A percentile compares a stretch with the other conserved stretches of the same genome.
Evolutionary conservation across 2,113 vertebrate species (phyloP).

Genomic region (Delphinus delphis): DNA sequence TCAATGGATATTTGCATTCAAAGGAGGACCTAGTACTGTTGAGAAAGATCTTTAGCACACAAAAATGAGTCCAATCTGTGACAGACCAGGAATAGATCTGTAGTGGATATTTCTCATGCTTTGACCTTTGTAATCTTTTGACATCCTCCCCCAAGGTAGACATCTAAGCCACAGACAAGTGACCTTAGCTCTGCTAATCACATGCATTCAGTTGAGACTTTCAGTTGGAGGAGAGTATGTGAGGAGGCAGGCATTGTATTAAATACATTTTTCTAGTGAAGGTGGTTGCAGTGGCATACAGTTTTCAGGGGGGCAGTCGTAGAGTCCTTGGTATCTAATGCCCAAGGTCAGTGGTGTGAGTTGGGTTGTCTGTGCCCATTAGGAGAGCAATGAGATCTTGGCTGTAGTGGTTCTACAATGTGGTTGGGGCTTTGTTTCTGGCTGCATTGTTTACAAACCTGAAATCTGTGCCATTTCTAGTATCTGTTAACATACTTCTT

Average conservation of each 20-base stretch:
- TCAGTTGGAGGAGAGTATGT: not conserved
- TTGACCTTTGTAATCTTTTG: not conserved
- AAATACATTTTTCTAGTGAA: not conserved
- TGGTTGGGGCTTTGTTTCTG: not conserved
- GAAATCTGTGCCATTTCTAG: not conserved
- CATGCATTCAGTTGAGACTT: not conserved
- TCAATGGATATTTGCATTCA: not conserved
- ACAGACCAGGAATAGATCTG: not conserved
- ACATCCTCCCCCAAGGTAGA: not conserved
- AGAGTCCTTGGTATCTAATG: not conserved
- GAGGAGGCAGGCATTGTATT: not conserved
- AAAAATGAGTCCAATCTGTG: not conserved
- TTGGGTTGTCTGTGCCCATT: not conserved
- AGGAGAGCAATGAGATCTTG: not conserved
- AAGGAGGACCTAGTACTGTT: not conserved
- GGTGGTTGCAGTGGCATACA: not conserved
- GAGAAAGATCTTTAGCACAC: not conserved
- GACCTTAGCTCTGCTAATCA: not conserved
- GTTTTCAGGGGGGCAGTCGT: not conserved
- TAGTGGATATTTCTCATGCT: not conserved
- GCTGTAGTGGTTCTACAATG: not conserved
- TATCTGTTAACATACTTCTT: not conserved
- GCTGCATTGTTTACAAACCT: not conserved
- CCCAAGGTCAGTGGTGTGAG: not conserved
- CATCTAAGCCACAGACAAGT: not conserved